Evolutionary conservation across 2,113 vertebrate species (phyloP), one percentile per base, ranked within the genome.

Genomic region (Anolis sagrei): DNA sequence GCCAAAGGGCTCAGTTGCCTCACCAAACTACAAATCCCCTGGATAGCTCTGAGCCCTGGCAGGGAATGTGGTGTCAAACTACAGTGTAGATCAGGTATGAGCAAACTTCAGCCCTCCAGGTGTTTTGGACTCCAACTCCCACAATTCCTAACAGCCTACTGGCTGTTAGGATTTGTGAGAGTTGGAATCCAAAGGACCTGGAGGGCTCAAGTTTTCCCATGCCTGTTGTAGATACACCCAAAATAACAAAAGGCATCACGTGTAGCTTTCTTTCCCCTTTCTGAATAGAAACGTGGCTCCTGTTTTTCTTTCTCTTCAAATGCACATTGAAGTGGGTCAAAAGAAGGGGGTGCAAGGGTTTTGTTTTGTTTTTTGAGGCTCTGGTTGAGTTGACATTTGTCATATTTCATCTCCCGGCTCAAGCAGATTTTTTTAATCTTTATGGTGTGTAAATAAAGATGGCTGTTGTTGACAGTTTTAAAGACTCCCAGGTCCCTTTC

Each of bases 381-480:
- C 48, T 9, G 32, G 25, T 29, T 21, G 49, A 75, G 64, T 69
- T 76, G 79, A 27, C 4, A 54, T 34, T 34, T 2, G 11, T 25
- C 27, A 36, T 51, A 48, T 81, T 80, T 66, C 66, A 34, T 66
- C 51, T 66, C 81, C 68, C 75, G 25, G 48, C 69, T 86, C 77
- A 79, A 36, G 48, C 48, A 68, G 51, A 2, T 61, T 83, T 79
- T 36, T 39, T 4, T 4, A 44, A 44, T 5, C 39, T 44, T 79
- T 81, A 62, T 79, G 51, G 23, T 36, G 66, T 49, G 69, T 73
- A 80, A 86, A 86, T 86, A 86, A 86, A 86, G 77, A 86, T 86
- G 84, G 84, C 69, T 86, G 84, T 85, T 85, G 84, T 86, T 86
- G 79, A 86, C 84, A 48, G 29, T 86, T 61, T 72, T n/a, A 62